phyloP scores from a whole-genome alignment of 2,888 invertebrate genomes.

The Stenolophus ochropezus region DNA sequence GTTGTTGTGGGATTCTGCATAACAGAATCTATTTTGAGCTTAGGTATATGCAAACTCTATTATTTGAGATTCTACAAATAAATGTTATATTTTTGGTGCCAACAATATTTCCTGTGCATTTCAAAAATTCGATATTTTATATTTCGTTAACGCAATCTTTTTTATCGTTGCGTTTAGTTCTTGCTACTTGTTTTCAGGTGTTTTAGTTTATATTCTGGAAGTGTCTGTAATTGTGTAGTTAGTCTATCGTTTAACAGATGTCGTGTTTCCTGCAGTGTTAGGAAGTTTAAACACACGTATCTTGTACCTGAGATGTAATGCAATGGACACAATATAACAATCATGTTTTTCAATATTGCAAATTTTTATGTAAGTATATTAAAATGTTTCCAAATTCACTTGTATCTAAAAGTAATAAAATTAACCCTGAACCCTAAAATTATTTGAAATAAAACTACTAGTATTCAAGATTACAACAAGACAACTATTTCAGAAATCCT shows the following conservation, averaged over 20 bases:
- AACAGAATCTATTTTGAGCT: conserved; percentile 3
- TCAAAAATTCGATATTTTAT: neutral
- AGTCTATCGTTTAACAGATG: neutral
- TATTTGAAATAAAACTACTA: too few species aligned
- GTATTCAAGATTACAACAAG: too few species aligned
- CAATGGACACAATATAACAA: too few species aligned
- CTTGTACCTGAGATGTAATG: too few species aligned
- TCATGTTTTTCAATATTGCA: too few species aligned
- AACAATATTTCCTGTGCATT: neutral
- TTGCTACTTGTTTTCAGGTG: neutral
- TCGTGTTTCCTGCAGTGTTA: too few species aligned
- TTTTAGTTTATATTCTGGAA: neutral
- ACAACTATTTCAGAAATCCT: too few species aligned
- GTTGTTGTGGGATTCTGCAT: neutral
- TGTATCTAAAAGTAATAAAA: too few species aligned
- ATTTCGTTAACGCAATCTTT: neutral
- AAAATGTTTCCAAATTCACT: too few species aligned
- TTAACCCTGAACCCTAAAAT: too few species aligned
- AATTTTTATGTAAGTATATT: too few species aligned
- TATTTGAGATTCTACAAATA: neutral
- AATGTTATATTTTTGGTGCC: neutral
- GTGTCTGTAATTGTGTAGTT: neutral
- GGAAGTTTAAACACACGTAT: too few species aligned
- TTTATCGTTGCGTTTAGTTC: neutral
- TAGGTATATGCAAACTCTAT: neutral